Conservation (phyloP, 2,797 vertebrate species). For the Clarias laeviceps region DNA sequence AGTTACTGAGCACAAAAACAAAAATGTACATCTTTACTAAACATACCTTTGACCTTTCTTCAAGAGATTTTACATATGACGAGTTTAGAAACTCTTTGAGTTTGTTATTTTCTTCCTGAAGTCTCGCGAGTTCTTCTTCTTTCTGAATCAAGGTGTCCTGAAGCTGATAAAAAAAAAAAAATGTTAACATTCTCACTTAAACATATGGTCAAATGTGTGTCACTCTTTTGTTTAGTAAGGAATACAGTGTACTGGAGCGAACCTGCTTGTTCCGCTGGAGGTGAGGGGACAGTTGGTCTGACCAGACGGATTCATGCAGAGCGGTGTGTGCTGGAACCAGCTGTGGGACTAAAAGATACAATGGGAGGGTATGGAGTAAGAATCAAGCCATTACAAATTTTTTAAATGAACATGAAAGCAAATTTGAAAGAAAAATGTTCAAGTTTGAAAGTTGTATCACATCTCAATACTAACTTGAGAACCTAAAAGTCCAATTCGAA, state of each 20-base stretch:
- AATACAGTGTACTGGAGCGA: neutral
- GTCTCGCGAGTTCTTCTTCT: slow-evolving; percentile 88
- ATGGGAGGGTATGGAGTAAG: neutral
- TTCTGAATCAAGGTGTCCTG: slow-evolving; percentile 91
- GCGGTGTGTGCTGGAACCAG: slow-evolving; percentile 50
- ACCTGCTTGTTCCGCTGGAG: slow-evolving; percentile 93
- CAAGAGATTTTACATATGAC: slow-evolving; percentile 84
- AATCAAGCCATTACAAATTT: neutral
- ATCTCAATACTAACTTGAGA: neutral
- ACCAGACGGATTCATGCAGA: slow-evolving; percentile 69
- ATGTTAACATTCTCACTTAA: neutral
- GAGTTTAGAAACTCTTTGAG: slow-evolving; percentile 89
- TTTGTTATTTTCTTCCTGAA: slow-evolving; percentile 91
- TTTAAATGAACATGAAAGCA: neutral
- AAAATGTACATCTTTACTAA: neutral
- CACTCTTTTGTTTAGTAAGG: neutral
- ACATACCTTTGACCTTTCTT: slow-evolving; percentile 86
- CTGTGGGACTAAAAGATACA: slow-evolving; percentile 60
- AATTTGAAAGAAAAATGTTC: neutral
- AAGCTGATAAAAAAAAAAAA: slow-evolving; percentile 71
- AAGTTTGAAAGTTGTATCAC: neutral
- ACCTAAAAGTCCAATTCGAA: neutral
- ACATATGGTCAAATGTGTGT: neutral
- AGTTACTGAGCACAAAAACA: neutral
- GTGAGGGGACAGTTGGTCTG: slow-evolving; percentile 82